Base-by-base conservation (phyloP, 2,888 invertebrate species). In the Eupithecia inturbata region DNA sequence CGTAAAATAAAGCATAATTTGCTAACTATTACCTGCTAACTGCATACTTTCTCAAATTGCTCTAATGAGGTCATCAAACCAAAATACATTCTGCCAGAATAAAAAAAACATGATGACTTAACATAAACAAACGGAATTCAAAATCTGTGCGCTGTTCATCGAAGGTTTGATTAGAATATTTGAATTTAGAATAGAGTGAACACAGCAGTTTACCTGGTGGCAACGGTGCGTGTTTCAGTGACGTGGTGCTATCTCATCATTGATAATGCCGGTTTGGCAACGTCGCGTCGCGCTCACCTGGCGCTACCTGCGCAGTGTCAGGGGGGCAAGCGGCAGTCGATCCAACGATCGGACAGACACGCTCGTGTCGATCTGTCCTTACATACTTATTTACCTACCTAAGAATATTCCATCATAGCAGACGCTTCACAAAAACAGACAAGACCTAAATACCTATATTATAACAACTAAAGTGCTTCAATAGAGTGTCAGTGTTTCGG, bases 191-290 rank as follows among this genome's bases (percentile, higher is more conserved):
- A 78, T 80, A 68, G 75, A 80, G 79, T 79, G 74, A 74, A 87
- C 82, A 80, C 83, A 85, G 89, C 88, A 81, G 86, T 88, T 88
- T 89, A 90, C 84, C 84, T 79, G 82, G 81, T 84, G 81, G 84
- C 87, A 89, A 86, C 89, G 89, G 80, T 87, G 89, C 87, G 85
- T 89, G 89, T 85, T 81, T 85, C 87, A 89, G 86, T 84, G 85
- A 83, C 82, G 83, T 86, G 84, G 89, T 89, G 88, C 91, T 92
- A 92, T 92, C 93, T 91, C 92, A 90, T 93, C 92, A 92, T 91
- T 94, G 93, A 93, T 94, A 93, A 90, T 92, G 89, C 85, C 92
- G 92, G 92, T 92, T 88, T 92, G 94, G 94, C 94, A 94, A 94
- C 94, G 92, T 89, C 93, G 94, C 94, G 77, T 88, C 88, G 92